Evolutionary conservation across 2,888 invertebrate species (phyloP).

Genomic region (Drosophila anomelani): DNA sequence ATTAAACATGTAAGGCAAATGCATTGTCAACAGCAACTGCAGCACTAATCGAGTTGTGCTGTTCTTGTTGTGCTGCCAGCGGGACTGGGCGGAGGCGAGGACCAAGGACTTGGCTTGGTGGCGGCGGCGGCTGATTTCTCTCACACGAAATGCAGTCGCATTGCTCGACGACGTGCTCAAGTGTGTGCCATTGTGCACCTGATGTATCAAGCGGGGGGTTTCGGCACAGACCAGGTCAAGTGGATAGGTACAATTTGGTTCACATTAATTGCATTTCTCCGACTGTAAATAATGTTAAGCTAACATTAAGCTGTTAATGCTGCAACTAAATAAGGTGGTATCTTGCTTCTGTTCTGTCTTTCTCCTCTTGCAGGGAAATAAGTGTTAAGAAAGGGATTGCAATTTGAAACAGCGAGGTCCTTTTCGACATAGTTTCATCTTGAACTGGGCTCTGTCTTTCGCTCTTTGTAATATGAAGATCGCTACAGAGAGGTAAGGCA

Average conservation of each 20-base stretch:
- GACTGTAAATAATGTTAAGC: background rate
- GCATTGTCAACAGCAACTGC: constrained; percentile 72
- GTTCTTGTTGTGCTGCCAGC: constrained; percentile 20
- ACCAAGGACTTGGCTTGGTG: constrained; percentile 30
- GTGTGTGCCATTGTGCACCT: constrained; percentile 53
- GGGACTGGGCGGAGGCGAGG: background rate
- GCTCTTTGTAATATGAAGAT: background rate
- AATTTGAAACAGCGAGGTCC: too few species aligned
- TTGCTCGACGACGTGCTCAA: constrained; percentile 75
- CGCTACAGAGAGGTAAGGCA: background rate
- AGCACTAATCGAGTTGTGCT: constrained; percentile 55
- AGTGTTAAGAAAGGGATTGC: too few species aligned
- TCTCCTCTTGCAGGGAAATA: background rate
- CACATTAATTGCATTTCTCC: background rate
- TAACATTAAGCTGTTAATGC: background rate
- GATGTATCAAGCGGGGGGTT: constrained; percentile 6
- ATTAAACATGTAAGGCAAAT: constrained; percentile 78
- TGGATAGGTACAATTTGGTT: background rate
- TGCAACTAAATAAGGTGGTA: background rate
- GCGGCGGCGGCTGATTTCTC: constrained; percentile 30
- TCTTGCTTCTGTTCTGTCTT: background rate
- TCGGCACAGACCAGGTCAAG: constrained; percentile 10
- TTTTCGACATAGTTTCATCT: too few species aligned
- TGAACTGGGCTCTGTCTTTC: background rate
- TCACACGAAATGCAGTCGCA: constrained; percentile 30